phyloP scores from a whole-genome alignment of 2,888 invertebrate genomes.

The Hypsopygia costalis region DNA sequence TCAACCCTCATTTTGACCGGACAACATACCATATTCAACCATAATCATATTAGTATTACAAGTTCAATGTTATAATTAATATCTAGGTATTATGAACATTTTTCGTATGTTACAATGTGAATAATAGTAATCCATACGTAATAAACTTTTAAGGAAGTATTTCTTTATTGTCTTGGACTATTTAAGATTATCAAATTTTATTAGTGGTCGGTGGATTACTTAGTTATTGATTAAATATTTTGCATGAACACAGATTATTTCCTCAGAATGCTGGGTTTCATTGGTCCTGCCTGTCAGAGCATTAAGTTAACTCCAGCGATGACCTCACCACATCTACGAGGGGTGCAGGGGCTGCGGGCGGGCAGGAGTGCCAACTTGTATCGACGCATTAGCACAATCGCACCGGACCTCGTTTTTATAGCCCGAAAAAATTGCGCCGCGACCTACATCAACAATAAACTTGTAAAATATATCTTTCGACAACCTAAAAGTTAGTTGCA shows the following conservation, averaged over 20 bases:
- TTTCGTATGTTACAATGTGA: too few relatives aligned
- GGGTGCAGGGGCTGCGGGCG: constrained; percentile 21
- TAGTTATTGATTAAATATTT: too few relatives aligned
- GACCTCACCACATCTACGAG: constrained; percentile 38
- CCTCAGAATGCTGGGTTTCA: neutral
- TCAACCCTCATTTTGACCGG: constrained; percentile 28
- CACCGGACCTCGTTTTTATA: constrained; percentile 51
- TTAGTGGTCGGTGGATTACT: too few relatives aligned
- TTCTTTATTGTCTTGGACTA: too few relatives aligned
- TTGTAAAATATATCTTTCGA: too few relatives aligned
- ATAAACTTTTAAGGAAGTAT: too few relatives aligned
- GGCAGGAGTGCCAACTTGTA: constrained; percentile 16
- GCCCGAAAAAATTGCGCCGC: constrained; percentile 47
- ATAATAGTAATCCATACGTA: neutral
- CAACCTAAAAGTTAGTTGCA: neutral
- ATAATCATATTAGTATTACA: constrained; percentile 9
- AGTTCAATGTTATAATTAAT: constrained; percentile 17
- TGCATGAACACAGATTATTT: too few relatives aligned
- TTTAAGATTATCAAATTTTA: too few relatives aligned
- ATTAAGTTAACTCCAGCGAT: constrained; percentile 28
- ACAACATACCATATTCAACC: too few relatives aligned
- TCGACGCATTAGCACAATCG: constrained; percentile 31
- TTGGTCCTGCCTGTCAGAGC: constrained; percentile 17
- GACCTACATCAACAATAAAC: constrained; percentile 69
- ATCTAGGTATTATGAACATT: too few relatives aligned